These are phyloP conservation scores for Holacanthus passer DNA, from an alignment of 2,113 vertebrate species.

Conservation along the genomic window DNA sequence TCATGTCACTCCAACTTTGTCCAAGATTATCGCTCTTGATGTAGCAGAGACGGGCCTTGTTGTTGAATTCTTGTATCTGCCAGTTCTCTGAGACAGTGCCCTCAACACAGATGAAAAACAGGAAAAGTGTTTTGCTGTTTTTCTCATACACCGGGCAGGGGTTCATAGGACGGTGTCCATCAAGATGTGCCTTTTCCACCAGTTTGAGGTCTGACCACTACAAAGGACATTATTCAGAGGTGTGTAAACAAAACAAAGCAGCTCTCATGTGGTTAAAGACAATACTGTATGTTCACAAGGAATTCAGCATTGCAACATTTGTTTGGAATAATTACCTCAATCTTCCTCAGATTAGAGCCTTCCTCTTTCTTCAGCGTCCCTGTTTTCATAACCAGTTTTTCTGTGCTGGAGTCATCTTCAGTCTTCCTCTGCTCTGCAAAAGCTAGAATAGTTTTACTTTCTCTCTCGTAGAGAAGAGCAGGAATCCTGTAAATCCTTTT, in stretches of 20 bases:
- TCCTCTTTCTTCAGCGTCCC: neutral
- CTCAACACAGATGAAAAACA: constrained; percentile 45
- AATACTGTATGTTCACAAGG: neutral
- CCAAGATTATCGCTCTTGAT: neutral
- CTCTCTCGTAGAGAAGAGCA: neutral
- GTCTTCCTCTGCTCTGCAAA: neutral
- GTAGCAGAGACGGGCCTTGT: constrained; percentile 40
- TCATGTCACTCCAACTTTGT: constrained; percentile 2
- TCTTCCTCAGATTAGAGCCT: neutral
- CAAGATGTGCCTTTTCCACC: neutral
- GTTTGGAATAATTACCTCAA: neutral
- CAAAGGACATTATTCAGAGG: neutral
- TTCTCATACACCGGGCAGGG: constrained; percentile 33
- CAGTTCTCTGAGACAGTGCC: neutral
- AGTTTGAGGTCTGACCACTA: neutral
- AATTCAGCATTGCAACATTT: neutral
- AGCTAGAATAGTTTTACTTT: neutral
- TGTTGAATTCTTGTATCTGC: fast-evolving
- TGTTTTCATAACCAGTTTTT: neutral
- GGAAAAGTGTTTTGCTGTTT: neutral
- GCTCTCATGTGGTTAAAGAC: no score
- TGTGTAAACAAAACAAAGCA: neutral
- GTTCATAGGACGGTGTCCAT: constrained; percentile 15
- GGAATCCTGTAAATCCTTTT: constrained; percentile 5
- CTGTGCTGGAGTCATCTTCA: fast-evolving